Evolutionary conservation across 2,888 invertebrate species (phyloP).

Genomic region (Phalera bucephala): DNA sequence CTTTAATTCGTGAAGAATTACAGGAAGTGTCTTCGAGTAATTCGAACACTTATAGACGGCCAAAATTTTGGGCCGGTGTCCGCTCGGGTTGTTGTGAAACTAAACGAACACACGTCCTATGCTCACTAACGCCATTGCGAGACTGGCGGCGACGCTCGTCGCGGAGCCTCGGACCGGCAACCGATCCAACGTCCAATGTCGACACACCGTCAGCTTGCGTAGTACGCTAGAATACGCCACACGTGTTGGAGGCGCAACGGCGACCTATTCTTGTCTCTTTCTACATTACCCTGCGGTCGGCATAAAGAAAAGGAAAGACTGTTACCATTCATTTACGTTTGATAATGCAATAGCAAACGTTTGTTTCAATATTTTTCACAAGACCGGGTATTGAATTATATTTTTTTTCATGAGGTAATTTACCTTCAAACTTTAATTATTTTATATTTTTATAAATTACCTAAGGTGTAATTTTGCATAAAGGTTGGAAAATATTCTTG

Average conservation of each 20-base stretch:
- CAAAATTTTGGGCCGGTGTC: conserved; percentile 84
- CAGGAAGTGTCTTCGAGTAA: conserved; percentile 72
- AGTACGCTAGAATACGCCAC: conserved; percentile 76
- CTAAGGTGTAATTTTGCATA: background rate
- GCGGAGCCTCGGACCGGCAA: conserved; percentile 73
- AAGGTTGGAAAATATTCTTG: background rate
- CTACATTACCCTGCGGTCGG: conserved; percentile 25
- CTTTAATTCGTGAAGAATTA: conserved; percentile 66
- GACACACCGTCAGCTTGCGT: conserved; percentile 82
- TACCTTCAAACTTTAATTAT: conserved; percentile 3
- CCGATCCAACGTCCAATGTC: conserved; percentile 82
- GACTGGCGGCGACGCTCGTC: conserved; percentile 66
- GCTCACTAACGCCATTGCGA: conserved; percentile 81
- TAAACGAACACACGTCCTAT: conserved; percentile 77
- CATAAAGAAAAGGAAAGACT: conserved; percentile 48
- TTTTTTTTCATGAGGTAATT: too few relatives aligned
- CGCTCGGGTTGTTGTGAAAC: conserved; percentile 77
- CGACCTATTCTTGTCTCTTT: conserved; percentile 52
- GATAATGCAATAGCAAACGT: conserved; percentile 66
- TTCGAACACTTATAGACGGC: conserved; percentile 78
- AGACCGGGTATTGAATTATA: conserved; percentile 33
- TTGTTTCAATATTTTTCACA: conserved; percentile 64
- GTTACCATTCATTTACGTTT: conserved; percentile 78
- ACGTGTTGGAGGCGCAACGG: conserved; percentile 47
- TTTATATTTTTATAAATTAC: background rate